Percentiles rank a stretch among this genome's conserved stretches.
Evolutionary conservation across 1,140 invertebrate genomes (phyloP).

Genomic region (Pollicipes pollicipes): DNA sequence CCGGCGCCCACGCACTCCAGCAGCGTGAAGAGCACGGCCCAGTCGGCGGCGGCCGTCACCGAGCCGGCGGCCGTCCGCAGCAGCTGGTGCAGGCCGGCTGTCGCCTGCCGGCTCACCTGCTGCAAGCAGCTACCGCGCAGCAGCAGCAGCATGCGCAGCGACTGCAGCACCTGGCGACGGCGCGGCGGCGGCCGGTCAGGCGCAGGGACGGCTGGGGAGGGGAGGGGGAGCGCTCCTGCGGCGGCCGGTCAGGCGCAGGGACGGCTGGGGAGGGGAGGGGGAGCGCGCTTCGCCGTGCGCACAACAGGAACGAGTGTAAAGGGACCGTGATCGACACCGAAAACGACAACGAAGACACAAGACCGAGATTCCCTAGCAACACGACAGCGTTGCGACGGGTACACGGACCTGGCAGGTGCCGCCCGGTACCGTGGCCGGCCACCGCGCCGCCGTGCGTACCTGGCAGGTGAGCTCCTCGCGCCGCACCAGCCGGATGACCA

Average conservation of each 20-base stretch:
- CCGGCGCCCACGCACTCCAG: slow-evolving; percentile 87
- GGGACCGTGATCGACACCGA: no score
- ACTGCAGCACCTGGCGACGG: slow-evolving; percentile 41
- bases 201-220: no score
- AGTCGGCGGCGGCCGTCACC: slow-evolving; percentile 79
- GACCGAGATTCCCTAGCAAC: no score
- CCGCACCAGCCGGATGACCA: slow-evolving; percentile 70
- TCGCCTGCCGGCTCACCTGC: slow-evolving; percentile 56
- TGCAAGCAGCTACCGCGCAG: slow-evolving; percentile 50
- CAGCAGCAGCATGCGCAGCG: slow-evolving; percentile 48
- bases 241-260: no score
- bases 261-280: no score
- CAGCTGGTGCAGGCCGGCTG: slow-evolving; percentile 68
- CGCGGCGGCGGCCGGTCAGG: no score
- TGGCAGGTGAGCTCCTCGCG: slow-evolving; percentile 50
- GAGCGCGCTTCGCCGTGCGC: no score
- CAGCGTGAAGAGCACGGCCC: slow-evolving; percentile 77
- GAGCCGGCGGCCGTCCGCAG: slow-evolving; percentile 87
- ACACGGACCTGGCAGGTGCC: not conserved
- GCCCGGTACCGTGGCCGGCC: not conserved
- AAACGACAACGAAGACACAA: no score
- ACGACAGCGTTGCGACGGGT: not conserved
- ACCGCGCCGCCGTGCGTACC: slow-evolving; percentile 12
- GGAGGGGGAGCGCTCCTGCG: no score
- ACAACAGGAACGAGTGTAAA: no score